A percentile compares a stretch with the other conserved stretches of the same genome.
These are phyloP conservation scores for Mactra quadrangularis DNA, from an alignment of 1,140 invertebrate species.

Conservation along the genomic window DNA sequence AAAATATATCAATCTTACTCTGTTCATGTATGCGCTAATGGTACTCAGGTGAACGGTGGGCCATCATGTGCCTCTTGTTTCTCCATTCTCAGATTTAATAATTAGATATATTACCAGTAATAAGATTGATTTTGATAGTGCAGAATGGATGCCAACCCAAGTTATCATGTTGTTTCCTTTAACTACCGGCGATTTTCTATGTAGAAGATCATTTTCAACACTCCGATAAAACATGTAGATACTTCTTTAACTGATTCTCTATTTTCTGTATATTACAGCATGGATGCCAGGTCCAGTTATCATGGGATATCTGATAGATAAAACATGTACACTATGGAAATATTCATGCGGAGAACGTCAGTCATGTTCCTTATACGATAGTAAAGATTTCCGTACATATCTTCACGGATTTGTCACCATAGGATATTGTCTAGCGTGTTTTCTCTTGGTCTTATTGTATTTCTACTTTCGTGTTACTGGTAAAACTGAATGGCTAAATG, in stretches of 20 bases:
- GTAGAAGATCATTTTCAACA: too few relatives aligned
- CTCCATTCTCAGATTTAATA: too few relatives aligned
- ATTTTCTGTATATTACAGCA: constrained; percentile 26
- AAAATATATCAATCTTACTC: too few relatives aligned
- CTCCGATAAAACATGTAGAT: too few relatives aligned
- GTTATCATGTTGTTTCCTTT: too few relatives aligned
- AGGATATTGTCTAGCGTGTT: not conserved
- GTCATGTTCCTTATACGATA: constrained; percentile 57
- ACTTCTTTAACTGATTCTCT: not conserved
- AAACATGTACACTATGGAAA: constrained; percentile 42
- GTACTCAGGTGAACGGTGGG: too few relatives aligned
- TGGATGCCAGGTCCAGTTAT: constrained; percentile 62
- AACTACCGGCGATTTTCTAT: too few relatives aligned
- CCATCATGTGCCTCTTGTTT: too few relatives aligned
- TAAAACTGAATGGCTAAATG: not conserved
- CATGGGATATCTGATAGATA: constrained; percentile 53
- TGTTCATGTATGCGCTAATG: too few relatives aligned
- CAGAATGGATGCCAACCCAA: too few relatives aligned
- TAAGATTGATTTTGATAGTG: too few relatives aligned
- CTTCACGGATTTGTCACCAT: constrained; percentile 28
- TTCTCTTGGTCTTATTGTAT: not conserved
- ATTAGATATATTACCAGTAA: too few relatives aligned
- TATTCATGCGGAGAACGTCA: constrained; percentile 42
- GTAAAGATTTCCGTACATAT: constrained; percentile 25
- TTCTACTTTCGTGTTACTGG: constrained; percentile 12